phyloP scores from a whole-genome alignment of 2,797 vertebrate species.

The Bradypodion ventrale region DNA sequence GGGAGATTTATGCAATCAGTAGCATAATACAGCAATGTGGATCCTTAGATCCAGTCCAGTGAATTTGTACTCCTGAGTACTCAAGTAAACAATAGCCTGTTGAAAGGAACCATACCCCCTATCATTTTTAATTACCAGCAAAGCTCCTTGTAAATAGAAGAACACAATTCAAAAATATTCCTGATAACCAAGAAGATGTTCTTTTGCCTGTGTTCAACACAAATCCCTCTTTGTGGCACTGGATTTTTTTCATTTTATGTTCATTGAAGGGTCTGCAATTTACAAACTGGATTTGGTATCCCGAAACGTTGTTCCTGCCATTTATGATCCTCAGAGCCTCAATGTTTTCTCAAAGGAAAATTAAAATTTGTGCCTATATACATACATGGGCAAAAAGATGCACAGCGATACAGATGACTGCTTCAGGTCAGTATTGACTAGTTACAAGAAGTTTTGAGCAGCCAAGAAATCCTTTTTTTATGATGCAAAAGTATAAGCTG shows the following conservation, averaged over 20 bases:
- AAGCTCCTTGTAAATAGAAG: background rate
- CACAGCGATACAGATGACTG: slow-evolving; percentile 16
- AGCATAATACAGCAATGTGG: background rate
- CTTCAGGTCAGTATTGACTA: slow-evolving; percentile 38
- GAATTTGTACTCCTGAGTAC: background rate
- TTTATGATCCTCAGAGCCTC: background rate
- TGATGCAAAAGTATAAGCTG: slow-evolving; percentile 45
- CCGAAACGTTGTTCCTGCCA: background rate
- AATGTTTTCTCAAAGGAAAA: background rate
- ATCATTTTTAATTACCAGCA: background rate
- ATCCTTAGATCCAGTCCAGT: background rate
- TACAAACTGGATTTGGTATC: background rate
- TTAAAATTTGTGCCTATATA: background rate
- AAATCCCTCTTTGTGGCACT: background rate
- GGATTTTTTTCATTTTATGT: background rate
- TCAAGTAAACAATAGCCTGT: background rate
- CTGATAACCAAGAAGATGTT: background rate
- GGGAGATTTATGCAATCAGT: background rate
- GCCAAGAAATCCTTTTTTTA: slow-evolving; percentile 26
- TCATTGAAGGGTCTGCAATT: slow-evolving; percentile 9
- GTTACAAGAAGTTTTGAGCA: slow-evolving; percentile 28
- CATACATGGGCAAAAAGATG: background rate
- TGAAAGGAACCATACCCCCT: background rate
- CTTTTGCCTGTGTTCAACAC: background rate
- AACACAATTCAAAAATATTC: background rate